Base-by-base conservation (phyloP, 2,888 invertebrate species). In the Cheilosia variabilis region DNA sequence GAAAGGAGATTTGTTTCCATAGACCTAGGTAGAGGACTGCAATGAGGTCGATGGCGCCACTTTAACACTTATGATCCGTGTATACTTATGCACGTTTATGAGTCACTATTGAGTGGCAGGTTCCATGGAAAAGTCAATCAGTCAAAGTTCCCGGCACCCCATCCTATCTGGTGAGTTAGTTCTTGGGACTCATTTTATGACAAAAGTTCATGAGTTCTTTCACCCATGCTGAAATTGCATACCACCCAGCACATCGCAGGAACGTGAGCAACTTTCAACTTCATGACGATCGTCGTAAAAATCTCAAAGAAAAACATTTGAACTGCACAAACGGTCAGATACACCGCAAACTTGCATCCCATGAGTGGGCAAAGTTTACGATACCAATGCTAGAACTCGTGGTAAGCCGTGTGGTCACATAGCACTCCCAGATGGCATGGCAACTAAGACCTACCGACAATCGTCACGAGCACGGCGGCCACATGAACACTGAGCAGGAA, bases 401-500 rank as follows among this genome's bases (percentile, higher is more conserved):
- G 50, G 53, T 50, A 55, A 66, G 24, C 68, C 62, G 43, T 52
- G 58, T 5, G 52, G 50, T 65, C 63, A 52, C 50, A 68, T 68
- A 47, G 41, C 7, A 57, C 1, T 69, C 57, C 63, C 77, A 76
- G 58, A 57, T 63, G 81, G 68, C 57, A 17, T 31, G 53, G 63
- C 63, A 69, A 63, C 76, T 76, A 17, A 24, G 63, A 50, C 34
- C 41, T 58, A 27, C 58, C 65, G 45, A 65, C 76, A 76, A 47
- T 55, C 19, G 66, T 79, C 62, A 60, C 45, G 58, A 45, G 27
- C n/a, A 65, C 27, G 19, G 47, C 17, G 53, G 7, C 15, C 10
- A 79, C 53, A 58, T 58, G 50, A 65, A 78, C 34, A 55, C 55
- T 15, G 22, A n/a, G 10, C 55, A 31, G 47, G 19, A 13, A 50